Evolutionary conservation across 2,888 invertebrate species (phyloP).

Genomic region (Xylocampa areola): DNA sequence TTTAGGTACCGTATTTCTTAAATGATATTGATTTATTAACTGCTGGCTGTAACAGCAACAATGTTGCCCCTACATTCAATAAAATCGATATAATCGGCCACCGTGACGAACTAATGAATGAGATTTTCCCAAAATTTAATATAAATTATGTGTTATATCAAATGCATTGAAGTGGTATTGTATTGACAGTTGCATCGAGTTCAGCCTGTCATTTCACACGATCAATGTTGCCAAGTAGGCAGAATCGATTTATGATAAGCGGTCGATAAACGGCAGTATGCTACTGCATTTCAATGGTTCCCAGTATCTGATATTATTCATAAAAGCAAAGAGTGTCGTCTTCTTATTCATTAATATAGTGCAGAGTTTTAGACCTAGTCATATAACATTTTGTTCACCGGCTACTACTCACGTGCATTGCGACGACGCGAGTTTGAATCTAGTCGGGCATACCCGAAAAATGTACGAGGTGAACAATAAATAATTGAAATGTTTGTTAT

Average conservation of each 20-base stretch:
- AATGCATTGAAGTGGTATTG: constrained; percentile 7
- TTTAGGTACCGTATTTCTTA: no score
- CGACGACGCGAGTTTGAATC: no score
- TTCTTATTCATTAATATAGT: constrained; percentile 43
- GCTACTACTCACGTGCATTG: no score
- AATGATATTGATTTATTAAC: no score
- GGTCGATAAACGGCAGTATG: constrained; percentile 27
- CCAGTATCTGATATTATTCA: constrained; percentile 48
- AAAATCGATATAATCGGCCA: no score
- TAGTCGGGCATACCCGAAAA: no score
- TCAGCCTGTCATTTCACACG: constrained; percentile 53
- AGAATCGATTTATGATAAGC: constrained; percentile 43
- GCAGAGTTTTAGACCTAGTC: constrained; percentile 40
- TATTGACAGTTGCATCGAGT: constrained; percentile 15
- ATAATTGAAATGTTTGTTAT: no score
- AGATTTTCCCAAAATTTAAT: background rate
- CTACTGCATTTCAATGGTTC: constrained; percentile 50
- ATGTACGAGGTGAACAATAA: no score
- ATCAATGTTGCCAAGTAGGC: constrained; percentile 51
- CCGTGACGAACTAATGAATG: no score
- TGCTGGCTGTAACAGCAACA: no score
- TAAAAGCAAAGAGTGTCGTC: constrained; percentile 51
- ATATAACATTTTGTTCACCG: no score
- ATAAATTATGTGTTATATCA: constrained; percentile 9
- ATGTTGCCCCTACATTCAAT: no score